Evolutionary conservation across 2,113 vertebrate species (phyloP).

Genomic region (Isurus oxyrinchus): DNA sequence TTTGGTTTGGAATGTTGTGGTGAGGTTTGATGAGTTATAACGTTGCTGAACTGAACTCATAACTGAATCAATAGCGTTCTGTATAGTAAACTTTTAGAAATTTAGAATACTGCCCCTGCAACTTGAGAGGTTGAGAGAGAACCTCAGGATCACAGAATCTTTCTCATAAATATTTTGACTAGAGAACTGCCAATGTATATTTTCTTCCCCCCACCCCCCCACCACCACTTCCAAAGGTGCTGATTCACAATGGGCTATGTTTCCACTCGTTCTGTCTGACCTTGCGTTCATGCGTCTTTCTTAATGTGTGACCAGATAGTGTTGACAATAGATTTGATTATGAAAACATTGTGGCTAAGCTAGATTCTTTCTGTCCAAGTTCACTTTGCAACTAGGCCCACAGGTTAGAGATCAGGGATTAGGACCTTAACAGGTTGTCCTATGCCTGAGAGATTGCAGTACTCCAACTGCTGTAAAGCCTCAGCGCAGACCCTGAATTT

Average conservation of each 20-base stretch:
- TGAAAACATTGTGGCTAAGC: not conserved
- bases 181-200: not conserved
- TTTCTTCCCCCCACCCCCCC: fast-evolving
- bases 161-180: not conserved
- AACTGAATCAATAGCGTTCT: not conserved
- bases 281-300: not conserved
- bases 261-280: not conserved
- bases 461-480: not conserved
- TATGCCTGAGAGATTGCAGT: not conserved
- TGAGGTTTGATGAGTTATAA: not conserved
- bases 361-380: not conserved
- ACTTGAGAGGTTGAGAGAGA: not conserved
- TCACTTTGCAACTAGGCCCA: not conserved
- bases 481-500: not conserved
- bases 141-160: not conserved
- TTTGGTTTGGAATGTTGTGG: not conserved
- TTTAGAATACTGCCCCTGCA: not conserved
- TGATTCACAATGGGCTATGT: not conserved
- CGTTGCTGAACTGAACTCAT: not conserved
- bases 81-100: not conserved
- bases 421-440: not conserved
- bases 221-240: not conserved
- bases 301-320: not conserved
- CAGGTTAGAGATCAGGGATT: not conserved
- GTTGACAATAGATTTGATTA: not conserved